A percentile compares a stretch with the other conserved stretches of the same genome.
Evolutionary conservation across 2,797 vertebrate genomes (phyloP).

Genomic region (Denticeps clupeoides): DNA sequence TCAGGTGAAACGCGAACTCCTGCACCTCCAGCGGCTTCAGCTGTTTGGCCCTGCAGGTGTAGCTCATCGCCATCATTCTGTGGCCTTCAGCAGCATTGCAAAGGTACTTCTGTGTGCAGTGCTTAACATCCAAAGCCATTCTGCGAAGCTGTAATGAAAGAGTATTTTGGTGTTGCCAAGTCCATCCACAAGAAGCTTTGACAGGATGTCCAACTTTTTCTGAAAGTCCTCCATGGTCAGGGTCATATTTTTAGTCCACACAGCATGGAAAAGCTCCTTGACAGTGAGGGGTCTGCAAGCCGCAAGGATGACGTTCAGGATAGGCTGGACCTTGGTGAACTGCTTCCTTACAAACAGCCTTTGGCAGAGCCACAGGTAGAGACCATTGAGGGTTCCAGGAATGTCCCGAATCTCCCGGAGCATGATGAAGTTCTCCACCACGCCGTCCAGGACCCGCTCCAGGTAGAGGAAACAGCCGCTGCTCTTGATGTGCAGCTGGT

Average conservation of each 20-base stretch:
- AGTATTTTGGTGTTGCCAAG: constrained; percentile 85
- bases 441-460: constrained; percentile 91
- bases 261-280: constrained; percentile 84
- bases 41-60: constrained; percentile 85
- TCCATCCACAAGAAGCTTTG: constrained; percentile 86
- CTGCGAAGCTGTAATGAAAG: constrained; percentile 96
- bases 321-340: constrained; percentile 94
- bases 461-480: constrained; percentile 96
- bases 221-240: constrained; percentile 91
- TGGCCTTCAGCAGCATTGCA: constrained; percentile 95
- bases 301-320: constrained; percentile 92
- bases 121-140: constrained; percentile 98
- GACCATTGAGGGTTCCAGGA: constrained; percentile 91
- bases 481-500: constrained; percentile 98
- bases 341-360: constrained; percentile 97
- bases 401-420: constrained; percentile 95
- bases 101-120: constrained; percentile 95
- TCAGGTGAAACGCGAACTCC: constrained; percentile 89
- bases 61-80: constrained; percentile 95
- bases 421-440: constrained; percentile 97
- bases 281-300: constrained; percentile 83
- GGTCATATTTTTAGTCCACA: constrained; percentile 93
- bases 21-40: constrained; percentile 84
- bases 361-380: constrained; percentile 98
- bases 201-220: constrained; percentile 92